Evolutionary conservation across 2,888 invertebrate species (phyloP), one percentile per base, ranked within the genome.

Genomic region (Rotaria sp.): DNA sequence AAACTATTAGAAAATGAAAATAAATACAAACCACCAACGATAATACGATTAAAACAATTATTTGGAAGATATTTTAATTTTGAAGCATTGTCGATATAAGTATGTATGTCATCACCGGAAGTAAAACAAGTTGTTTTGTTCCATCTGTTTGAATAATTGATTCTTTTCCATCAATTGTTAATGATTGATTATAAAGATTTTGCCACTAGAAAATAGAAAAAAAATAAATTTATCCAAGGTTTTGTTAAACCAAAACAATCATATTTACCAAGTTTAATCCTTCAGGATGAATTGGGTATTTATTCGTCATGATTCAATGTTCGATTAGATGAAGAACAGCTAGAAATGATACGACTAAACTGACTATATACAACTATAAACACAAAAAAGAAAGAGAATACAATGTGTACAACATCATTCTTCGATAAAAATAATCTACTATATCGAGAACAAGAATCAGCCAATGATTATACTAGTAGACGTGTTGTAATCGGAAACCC

Each of bases 141-240:
- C 59, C 59, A 67, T 67, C 59, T 11, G 30, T 67, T 67, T 67
- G 59, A 30, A 67, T 1, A 35, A 67, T 30, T 11, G 15, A n/a
- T 35, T 67, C 59, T 30, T 67, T 4, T 5, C 59, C 59, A 67
- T 67, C 59, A 11, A 67, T 67, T n/a, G 59, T 67, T 18, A 67
- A 67, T 35, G 59, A 67, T 67, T 67, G 59, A 67, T 30, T n/a
- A 24, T 67, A 67, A 67, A 67, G 30, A 67, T 67, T 67, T 67
- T 67, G 30, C 59, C 59, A 67, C 59, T 67, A 57, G 10, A n/a
- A 52, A 24, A 57, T n/a, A 45, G 50, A 50, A 50, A 15, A 5
- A 11, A 50, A 18, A 30, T 7, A 10, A n/a, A 67, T 2, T 67
- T 1, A 2, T n/a, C 3, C 11, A 67, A 30, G 4, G 18, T 50